Evolutionary conservation across 2,797 vertebrate species (phyloP).

Genomic region (Channa striata): DNA sequence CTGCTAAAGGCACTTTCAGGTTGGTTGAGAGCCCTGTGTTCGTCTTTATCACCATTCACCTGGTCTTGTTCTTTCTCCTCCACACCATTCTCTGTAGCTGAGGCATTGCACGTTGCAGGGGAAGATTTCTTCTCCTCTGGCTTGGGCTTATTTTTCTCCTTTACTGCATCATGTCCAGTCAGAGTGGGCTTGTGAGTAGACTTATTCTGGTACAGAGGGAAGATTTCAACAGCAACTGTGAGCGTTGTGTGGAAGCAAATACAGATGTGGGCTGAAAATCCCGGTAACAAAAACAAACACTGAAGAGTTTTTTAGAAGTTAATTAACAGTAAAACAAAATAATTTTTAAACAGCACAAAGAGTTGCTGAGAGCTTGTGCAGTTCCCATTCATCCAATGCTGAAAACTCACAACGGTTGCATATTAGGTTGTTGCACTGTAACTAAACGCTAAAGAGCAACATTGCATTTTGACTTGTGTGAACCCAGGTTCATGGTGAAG

Average conservation of each 20-base stretch:
- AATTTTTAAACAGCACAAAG: slow-evolving; percentile 25
- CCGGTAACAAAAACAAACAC: slow-evolving; percentile 11
- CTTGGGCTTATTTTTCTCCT: slow-evolving; percentile 88
- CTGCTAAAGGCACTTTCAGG: slow-evolving; percentile 97
- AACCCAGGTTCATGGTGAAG: background rate
- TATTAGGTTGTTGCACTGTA: slow-evolving; percentile 30
- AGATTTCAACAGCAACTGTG: background rate
- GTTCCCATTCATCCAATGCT: slow-evolving; percentile 29
- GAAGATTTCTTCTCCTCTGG: slow-evolving; percentile 87
- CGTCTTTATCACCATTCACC: slow-evolving; percentile 89
- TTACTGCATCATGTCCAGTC: slow-evolving; percentile 87
- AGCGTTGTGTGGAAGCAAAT: background rate
- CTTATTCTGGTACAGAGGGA: slow-evolving; percentile 83
- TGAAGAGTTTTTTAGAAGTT: slow-evolving; percentile 12
- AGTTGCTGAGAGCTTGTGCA: slow-evolving; percentile 25
- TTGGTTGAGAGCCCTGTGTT: slow-evolving; percentile 88
- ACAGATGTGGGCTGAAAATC: slow-evolving; percentile 24
- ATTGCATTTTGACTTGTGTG: slow-evolving; percentile 35
- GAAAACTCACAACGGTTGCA: slow-evolving; percentile 32
- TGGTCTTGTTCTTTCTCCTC: slow-evolving; percentile 87
- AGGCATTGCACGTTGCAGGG: slow-evolving; percentile 83
- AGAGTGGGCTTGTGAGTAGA: slow-evolving; percentile 89
- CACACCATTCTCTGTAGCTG: slow-evolving; percentile 89
- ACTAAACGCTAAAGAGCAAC: slow-evolving; percentile 42
- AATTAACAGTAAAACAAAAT: slow-evolving; percentile 38